Evolutionary conservation across 2,888 invertebrate genomes (phyloP).

Genomic region (Ichneumoninae sp.): DNA sequence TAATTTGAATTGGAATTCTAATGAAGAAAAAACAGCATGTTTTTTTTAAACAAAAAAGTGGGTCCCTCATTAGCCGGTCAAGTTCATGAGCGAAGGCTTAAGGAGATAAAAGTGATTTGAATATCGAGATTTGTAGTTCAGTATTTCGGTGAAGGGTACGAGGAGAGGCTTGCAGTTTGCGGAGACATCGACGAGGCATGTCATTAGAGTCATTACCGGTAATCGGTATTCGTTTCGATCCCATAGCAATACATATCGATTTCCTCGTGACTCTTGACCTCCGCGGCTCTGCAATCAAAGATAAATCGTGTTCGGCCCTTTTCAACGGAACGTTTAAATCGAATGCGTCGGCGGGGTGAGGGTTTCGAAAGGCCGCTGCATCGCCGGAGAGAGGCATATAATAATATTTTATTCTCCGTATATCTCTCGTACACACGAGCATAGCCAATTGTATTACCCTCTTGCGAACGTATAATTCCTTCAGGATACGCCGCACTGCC

Average conservation of each 20-base stretch:
- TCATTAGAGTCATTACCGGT: conserved; percentile 79
- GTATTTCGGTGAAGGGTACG: conserved; percentile 52
- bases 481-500: conserved; percentile 38
- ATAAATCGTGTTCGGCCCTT: conserved; percentile 82
- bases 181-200: conserved; percentile 66
- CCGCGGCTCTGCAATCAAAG: conserved; percentile 70
- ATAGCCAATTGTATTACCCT: conserved; percentile 62
- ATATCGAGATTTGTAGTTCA: conserved; percentile 32
- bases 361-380: conserved; percentile 60
- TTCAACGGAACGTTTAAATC: conserved; percentile 79
- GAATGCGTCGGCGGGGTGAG: conserved; percentile 70
- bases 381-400: conserved; percentile 36
- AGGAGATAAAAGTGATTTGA: not conserved
- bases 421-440: conserved; percentile 54
- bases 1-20: not conserved
- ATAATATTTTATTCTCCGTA: conserved; percentile 64
- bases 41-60: not conserved
- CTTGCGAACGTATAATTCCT: conserved; percentile 67
- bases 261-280: conserved; percentile 79
- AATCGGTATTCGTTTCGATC: conserved; percentile 77
- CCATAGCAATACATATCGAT: conserved; percentile 73
- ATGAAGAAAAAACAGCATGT: not conserved
- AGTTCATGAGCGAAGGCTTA: not conserved
- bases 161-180: conserved; percentile 52
- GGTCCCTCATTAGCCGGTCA: not conserved